Evolutionary conservation across 2,113 vertebrate species (phyloP).

Genomic region (Oreocharis arfaki): DNA sequence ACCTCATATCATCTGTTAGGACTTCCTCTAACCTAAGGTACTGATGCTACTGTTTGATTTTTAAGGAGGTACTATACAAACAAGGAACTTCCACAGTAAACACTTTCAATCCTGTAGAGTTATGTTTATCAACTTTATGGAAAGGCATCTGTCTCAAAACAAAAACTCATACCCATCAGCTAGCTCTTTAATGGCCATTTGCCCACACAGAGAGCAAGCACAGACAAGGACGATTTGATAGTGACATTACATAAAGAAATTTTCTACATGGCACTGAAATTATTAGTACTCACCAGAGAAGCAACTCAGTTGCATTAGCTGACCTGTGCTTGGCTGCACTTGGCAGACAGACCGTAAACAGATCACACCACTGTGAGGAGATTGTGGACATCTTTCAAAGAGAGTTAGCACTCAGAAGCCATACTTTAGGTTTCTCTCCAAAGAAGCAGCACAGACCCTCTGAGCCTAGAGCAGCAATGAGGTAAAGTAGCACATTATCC

Average conservation of each 20-base stretch:
- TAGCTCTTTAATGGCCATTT: neutral
- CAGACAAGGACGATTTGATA: neutral
- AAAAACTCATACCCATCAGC: neutral
- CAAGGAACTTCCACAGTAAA: neutral
- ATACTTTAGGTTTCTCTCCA: neutral
- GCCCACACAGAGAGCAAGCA: neutral
- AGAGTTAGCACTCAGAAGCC: neutral
- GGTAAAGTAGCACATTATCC: neutral
- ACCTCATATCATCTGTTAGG: neutral
- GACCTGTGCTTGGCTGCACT: neutral
- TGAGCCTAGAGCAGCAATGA: neutral
- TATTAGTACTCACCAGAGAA: neutral
- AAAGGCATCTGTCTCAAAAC: neutral
- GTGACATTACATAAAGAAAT: neutral
- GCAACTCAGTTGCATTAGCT: rapidly evolving
- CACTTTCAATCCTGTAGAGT: neutral
- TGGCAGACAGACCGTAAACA: neutral
- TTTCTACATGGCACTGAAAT: neutral
- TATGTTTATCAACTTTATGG: neutral
- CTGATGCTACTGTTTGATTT: neutral
- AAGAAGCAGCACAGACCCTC: neutral
- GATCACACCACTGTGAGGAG: neutral
- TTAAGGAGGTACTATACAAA: neutral
- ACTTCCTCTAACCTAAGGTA: neutral
- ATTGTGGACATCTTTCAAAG: neutral